Conservation (phyloP, 2,888 invertebrate species). For the Drosophila borealis region DNA sequence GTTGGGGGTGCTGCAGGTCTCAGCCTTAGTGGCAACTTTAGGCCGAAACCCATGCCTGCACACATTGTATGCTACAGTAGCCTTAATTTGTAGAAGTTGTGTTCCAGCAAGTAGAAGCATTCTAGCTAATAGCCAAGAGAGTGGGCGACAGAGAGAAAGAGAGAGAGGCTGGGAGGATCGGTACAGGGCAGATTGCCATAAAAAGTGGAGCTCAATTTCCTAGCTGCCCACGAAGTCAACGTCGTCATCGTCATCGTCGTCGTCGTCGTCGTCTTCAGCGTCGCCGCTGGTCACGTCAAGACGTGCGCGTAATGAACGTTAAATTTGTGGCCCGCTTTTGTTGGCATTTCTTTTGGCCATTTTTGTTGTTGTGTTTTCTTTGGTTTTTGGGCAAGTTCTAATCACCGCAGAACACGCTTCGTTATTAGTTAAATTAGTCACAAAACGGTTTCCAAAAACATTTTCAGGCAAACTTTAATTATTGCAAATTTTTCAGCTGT, state of each 20-base stretch:
- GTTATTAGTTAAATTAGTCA: slow-evolving; percentile 77
- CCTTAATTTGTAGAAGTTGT: slow-evolving; percentile 33
- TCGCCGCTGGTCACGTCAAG: slow-evolving; percentile 72
- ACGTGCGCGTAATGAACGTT: slow-evolving; percentile 78
- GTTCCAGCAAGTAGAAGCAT: slow-evolving; percentile 48
- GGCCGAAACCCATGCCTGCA: slow-evolving; percentile 29
- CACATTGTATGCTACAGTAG: slow-evolving; percentile 47
- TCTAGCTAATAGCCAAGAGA: slow-evolving; percentile 68
- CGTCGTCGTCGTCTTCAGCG: slow-evolving; percentile 28
- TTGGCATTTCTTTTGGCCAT: slow-evolving; percentile 27
- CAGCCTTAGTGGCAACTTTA: slow-evolving; percentile 19
- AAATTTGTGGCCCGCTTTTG: slow-evolving; percentile 73
- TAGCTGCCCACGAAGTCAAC: slow-evolving; percentile 69
- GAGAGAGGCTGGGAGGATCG: slow-evolving; percentile 1
- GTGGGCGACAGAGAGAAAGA: slow-evolving; percentile 1
- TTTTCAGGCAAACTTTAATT: slow-evolving; percentile 63
- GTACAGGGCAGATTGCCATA: slow-evolving; percentile 32
- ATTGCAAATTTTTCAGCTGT: slow-evolving; percentile 59
- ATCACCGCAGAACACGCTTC: slow-evolving; percentile 71
- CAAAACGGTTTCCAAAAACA: slow-evolving; percentile 73
- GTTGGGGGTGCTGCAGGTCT: slow-evolving; percentile 16
- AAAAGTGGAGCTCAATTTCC: slow-evolving; percentile 72
- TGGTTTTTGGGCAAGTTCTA: slow-evolving; percentile 75
- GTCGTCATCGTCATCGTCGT: slow-evolving; percentile 26
- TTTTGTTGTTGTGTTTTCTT: slow-evolving; percentile 30